Evolutionary conservation across 2,888 invertebrate species (phyloP), one percentile per base, ranked within the genome.

Genomic region (Notocelia uddmanniana): DNA sequence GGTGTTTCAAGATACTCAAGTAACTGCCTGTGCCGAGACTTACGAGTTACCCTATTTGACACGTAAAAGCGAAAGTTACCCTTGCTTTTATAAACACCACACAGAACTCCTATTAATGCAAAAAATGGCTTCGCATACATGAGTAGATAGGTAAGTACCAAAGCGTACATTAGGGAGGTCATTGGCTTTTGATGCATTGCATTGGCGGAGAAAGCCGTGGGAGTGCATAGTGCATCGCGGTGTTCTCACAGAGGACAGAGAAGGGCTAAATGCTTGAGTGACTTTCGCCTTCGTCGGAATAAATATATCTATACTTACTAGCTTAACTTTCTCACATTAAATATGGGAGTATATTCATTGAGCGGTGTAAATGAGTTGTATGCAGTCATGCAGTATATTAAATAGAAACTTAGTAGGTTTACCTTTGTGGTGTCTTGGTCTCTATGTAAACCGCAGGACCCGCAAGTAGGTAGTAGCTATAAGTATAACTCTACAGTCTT

Each of bases 131-230:
- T n/a, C 15, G 41, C 41, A 41, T 41, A 31, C 50, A 21, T 18
- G 9, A 60, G 26, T 23, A 10, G 21, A 52, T 41, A 34, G 9
- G n/a, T 48, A 52, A 21, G 37, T 41, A 45, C 60, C 66, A 50
- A 55, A 59, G 63, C 69, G 73, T 21, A 37, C 67, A 58, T 59
- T 60, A 48, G 69, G 26, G 63, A 18, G 75, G 71, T 74, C 75
- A 69, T 71, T 64, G 74, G 73, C 72, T 21, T 34, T 31, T 52
- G 54, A 45, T 26, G 58, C 34, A 37, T 54, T 67, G 71, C 71
- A 72, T 67, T 62, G 41, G 52, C 62, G 66, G 76, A 75, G 77
- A 77, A 77, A 77, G 77, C 70, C 68, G 76, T 75, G 77, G 69
- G 75, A 75, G 60, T 71, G 68, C 68, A 69, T 57, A 69, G 64